Evolutionary conservation across 2,113 vertebrate species (phyloP).

Genomic region (Rhegmatorhina hoffmannsi): DNA sequence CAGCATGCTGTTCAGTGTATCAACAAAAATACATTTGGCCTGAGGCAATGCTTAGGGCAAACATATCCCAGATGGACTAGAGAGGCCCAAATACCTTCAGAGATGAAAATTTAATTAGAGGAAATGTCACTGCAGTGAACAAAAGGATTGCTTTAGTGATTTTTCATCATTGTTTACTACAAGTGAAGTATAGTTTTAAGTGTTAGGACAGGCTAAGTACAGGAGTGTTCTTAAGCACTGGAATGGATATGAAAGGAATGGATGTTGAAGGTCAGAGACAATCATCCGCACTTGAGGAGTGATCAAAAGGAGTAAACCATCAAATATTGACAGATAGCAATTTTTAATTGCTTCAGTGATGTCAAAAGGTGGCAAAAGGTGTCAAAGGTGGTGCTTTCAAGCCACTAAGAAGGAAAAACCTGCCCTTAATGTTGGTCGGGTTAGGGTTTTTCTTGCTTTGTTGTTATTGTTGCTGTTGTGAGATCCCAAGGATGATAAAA

Average conservation of each 20-base stretch:
- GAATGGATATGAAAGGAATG: conserved; percentile 9
- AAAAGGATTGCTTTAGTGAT: conserved; percentile 56
- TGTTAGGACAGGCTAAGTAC: conserved; percentile 49
- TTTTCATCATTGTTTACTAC: conserved; percentile 45
- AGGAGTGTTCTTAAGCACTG: conserved; percentile 16
- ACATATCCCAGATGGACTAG: conserved; percentile 65
- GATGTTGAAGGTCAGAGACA: conserved; percentile 39
- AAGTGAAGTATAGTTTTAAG: conserved; percentile 24
- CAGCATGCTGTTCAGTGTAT: conserved; percentile 21
- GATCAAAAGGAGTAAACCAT: conserved; percentile 41
- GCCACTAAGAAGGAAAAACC: not conserved
- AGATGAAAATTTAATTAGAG: conserved; percentile 76
- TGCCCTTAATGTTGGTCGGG: not conserved
- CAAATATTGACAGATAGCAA: not conserved
- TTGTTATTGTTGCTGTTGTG: not conserved
- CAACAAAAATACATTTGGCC: conserved; percentile 76
- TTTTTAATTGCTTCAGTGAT: conserved; percentile 51
- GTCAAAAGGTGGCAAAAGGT: not conserved
- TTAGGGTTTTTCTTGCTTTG: not conserved
- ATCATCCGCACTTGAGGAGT: not conserved
- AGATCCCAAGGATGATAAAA: not conserved
- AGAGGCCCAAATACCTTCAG: conserved; percentile 66
- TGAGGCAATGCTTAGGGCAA: conserved; percentile 71
- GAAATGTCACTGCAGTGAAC: conserved; percentile 71
- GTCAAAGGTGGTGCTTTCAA: not conserved